Base-by-base conservation (phyloP, 2,888 invertebrate species). In the Pammene aurita region DNA sequence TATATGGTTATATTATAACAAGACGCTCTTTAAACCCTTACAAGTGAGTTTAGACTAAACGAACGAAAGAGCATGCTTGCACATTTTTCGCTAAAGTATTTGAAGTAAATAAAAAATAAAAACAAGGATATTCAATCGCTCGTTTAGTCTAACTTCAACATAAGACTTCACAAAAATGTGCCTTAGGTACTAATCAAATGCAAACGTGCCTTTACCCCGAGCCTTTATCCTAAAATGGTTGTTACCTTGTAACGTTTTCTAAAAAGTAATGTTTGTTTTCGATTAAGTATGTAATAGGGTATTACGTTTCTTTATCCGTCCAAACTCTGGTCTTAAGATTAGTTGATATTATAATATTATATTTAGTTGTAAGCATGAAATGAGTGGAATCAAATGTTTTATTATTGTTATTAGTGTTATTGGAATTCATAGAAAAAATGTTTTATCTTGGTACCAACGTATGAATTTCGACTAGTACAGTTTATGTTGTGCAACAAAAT, bases 251-350 rank as follows among this genome's bases (percentile, higher is more conserved):
- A 62, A 56, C 18, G 11, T 58, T 60, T 38, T 44, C 16, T 48
- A 60, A 60, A 42, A 55, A 35, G 14, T 41, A 54, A 56, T 14
- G 50, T 18, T 34, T 67, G 52, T 67, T 60, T 60, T 64, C 55
- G 44, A 50, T 66, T 26, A 26, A 62, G 10, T 65, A 48, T 64
- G 50, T 61, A 67, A 65, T 67, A 67, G 64, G 50, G 44, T 58
- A 65, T 75, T 75, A 72, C 60, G 74, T 77, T 77, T 75, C 76
- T 79, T 73, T 80, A 75, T 87, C 88, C 88, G 87, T 88, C 88
- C 88, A 85, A 83, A 80, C 78, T 88, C 87, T 88, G 88, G 88
- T 88, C 88, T 84, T 84, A 72, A 68, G 55, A 65, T 71, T 69
- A 69, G 60, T 65, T 69, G 54, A 69, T 69, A 69, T 69, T 64